Evolutionary conservation across 2,888 invertebrate species (phyloP).

Genomic region (Drosophila trichaetosa): DNA sequence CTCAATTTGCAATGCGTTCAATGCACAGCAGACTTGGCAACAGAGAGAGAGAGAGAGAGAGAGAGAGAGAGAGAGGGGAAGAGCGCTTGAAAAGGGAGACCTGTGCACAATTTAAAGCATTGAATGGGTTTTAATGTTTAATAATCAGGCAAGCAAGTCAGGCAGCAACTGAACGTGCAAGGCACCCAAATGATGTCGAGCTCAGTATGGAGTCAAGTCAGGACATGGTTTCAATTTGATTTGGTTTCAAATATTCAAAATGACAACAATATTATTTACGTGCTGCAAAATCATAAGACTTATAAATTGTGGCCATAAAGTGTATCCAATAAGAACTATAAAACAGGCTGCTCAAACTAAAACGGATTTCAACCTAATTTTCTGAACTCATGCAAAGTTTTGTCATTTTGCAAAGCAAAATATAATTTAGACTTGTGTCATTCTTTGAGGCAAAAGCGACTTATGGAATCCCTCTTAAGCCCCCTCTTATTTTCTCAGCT

Average conservation of each 20-base stretch:
- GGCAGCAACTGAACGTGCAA: not conserved
- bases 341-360: not conserved
- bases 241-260: slow-evolving; percentile 5
- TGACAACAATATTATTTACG: not conserved
- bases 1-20: slow-evolving; percentile 61
- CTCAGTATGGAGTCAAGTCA: not conserved
- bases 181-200: not conserved
- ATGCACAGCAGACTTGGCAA: slow-evolving; percentile 8
- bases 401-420: not conserved
- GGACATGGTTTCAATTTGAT: not conserved
- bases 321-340: not conserved
- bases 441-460: not conserved
- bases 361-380: not conserved
- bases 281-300: slow-evolving; percentile 9
- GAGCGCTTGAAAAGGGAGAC: not conserved
- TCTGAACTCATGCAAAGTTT: not conserved
- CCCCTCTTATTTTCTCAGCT: not conserved
- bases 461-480: not conserved
- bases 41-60: not conserved
- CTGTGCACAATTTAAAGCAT: slow-evolving; percentile 25
- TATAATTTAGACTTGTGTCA: not conserved
- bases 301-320: not conserved
- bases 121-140: slow-evolving; percentile 25
- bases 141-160: slow-evolving; percentile 25
- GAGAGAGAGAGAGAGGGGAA: no score